phyloP scores from a whole-genome alignment of 2,888 invertebrate genomes.

The Rhamphomyia laevipes region DNA sequence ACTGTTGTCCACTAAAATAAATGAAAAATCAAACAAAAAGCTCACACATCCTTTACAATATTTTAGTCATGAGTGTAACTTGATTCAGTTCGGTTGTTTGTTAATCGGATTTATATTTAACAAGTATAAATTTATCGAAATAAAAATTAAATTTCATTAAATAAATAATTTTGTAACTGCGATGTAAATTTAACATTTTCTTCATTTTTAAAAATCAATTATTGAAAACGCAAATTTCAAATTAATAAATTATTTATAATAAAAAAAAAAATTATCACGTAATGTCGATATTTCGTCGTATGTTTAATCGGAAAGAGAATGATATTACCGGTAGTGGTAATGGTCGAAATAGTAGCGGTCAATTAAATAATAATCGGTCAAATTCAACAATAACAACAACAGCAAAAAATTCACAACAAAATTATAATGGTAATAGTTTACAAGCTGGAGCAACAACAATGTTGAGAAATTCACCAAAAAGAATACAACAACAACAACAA shows the following conservation, averaged over 20 bases:
- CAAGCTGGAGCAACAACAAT: neutral
- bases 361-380: neutral
- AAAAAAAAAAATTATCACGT: too few species aligned
- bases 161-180: too few species aligned
- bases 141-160: too few species aligned
- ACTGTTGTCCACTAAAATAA: too few species aligned
- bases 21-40: slow-evolving; percentile 15
- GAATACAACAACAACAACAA: slow-evolving; percentile 7
- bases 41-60: slow-evolving; percentile 9
- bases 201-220: too few species aligned
- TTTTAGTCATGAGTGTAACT: slow-evolving; percentile 17
- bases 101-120: neutral
- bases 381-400: neutral
- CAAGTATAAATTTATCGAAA: too few species aligned
- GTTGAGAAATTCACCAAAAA: neutral
- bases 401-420: slow-evolving; percentile 8
- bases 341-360: slow-evolving; percentile 5
- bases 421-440: neutral
- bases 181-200: too few species aligned
- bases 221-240: too few species aligned
- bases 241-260: too few species aligned
- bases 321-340: slow-evolving; percentile 4
- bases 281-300: slow-evolving; percentile 23
- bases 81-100: slow-evolving; percentile 12
- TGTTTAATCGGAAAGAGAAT: slow-evolving; percentile 27